Percentiles rank a stretch among this genome's conserved stretches.
phyloP scores from a whole-genome alignment of 2,113 vertebrate genomes.

The Callorhinus ursinus region DNA sequence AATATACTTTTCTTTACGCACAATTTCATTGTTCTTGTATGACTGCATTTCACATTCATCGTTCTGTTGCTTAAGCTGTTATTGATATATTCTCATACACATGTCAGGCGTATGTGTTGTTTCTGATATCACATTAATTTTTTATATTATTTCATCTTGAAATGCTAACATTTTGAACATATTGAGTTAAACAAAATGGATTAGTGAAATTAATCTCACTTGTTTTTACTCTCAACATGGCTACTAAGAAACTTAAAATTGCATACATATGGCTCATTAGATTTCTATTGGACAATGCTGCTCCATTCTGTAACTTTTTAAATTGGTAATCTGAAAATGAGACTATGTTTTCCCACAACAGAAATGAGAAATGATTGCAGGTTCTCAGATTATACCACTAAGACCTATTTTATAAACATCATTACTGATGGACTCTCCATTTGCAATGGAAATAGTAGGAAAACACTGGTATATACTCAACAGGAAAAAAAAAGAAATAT shows the following conservation, averaged over 20 bases:
- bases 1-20: background rate
- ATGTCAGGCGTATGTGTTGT: background rate
- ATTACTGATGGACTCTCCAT: background rate
- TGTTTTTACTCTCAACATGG: background rate
- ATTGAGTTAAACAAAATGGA: background rate
- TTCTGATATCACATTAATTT: background rate
- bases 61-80: background rate
- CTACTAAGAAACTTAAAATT: slow-evolving; percentile 6
- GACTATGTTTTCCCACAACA: background rate
- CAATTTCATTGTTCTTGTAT: background rate
- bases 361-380: background rate
- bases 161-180: background rate
- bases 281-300: background rate
- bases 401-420: background rate
- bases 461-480: background rate
- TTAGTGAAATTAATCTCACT: slow-evolving; percentile 11
- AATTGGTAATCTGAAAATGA: background rate
- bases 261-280: background rate
- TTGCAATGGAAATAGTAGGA: background rate
- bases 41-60: background rate
- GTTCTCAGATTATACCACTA: background rate
- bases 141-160: background rate
- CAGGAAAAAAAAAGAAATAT: background rate
- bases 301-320: background rate
- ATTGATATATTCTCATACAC: background rate